These are phyloP conservation scores for Mormoops blainvillei DNA, from an alignment of 2,113 vertebrate species.

Conservation along the genomic window DNA sequence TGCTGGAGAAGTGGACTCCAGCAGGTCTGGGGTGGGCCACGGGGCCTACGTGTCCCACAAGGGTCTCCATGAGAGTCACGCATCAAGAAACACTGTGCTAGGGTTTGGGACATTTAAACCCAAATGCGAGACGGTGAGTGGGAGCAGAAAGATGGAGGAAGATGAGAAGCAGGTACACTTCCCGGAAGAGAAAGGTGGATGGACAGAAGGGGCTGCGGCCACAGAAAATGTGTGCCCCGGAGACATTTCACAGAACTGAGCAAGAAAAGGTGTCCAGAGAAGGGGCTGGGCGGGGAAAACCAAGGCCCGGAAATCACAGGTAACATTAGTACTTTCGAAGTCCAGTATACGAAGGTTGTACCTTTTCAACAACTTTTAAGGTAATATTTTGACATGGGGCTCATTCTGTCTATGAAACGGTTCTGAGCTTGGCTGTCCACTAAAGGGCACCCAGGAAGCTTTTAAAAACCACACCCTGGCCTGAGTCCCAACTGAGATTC, in stretches of 20 bases:
- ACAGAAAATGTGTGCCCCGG: not conserved
- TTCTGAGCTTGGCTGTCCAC: not conserved
- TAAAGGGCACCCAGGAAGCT: not conserved
- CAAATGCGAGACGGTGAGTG: not conserved
- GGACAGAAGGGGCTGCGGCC: not conserved
- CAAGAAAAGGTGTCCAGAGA: not conserved
- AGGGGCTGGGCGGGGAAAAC: not conserved
- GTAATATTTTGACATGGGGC: not conserved
- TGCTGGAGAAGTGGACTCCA: not conserved
- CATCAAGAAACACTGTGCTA: accelerated
- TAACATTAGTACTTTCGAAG: not conserved
- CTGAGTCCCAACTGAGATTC: not conserved
- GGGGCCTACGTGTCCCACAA: not conserved
- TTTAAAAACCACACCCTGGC: not conserved
- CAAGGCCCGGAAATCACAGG: not conserved
- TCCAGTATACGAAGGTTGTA: not conserved
- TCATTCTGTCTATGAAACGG: not conserved
- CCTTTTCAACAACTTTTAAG: not conserved
- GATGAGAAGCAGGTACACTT: no score
- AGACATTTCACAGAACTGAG: not conserved
- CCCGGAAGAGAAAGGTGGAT: not conserved
- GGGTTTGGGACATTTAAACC: no score
- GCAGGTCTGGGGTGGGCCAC: no score
- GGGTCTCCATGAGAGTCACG: no score
- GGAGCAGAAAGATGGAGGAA: not conserved